phyloP scores from a whole-genome alignment of 2,113 vertebrate genomes.

The Herpailurus yagouaroundi region DNA sequence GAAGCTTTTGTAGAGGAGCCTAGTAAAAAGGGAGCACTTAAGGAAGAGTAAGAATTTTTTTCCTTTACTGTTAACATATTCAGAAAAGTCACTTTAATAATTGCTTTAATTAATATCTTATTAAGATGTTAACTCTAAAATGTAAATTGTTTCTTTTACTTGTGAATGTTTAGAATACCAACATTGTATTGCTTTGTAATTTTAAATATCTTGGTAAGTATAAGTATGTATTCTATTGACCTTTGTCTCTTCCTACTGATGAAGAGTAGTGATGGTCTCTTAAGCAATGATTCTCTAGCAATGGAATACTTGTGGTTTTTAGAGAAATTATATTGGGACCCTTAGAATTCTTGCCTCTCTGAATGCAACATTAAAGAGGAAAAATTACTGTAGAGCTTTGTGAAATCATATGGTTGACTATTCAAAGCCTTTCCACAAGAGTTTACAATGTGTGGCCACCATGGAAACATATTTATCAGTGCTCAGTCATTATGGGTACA shows the following conservation, averaged over 20 bases:
- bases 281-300: neutral
- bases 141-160: constrained; percentile 21
- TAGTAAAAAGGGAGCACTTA: constrained; percentile 95
- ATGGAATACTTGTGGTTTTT: constrained; percentile 8
- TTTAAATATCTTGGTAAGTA: constrained; percentile 19
- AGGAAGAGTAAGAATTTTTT: constrained; percentile 93
- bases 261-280: constrained; percentile 31
- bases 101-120: neutral
- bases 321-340: neutral
- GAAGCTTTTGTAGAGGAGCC: constrained; percentile 95
- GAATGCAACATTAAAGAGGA: constrained; percentile 1
- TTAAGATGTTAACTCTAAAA: constrained; percentile 27
- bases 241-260: neutral
- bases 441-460: neutral
- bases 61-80: neutral
- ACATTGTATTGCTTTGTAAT: neutral
- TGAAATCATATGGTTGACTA: neutral
- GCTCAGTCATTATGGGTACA: neutral
- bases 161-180: constrained; percentile 8
- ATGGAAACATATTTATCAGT: neutral
- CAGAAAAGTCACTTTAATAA: neutral
- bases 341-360: constrained; percentile 39
- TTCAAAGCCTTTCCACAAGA: neutral
- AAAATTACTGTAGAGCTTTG: neutral
- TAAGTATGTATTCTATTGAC: neutral